phyloP scores from a whole-genome alignment of 2,888 invertebrate genomes.

The Lordiphosa fenestrarum region DNA sequence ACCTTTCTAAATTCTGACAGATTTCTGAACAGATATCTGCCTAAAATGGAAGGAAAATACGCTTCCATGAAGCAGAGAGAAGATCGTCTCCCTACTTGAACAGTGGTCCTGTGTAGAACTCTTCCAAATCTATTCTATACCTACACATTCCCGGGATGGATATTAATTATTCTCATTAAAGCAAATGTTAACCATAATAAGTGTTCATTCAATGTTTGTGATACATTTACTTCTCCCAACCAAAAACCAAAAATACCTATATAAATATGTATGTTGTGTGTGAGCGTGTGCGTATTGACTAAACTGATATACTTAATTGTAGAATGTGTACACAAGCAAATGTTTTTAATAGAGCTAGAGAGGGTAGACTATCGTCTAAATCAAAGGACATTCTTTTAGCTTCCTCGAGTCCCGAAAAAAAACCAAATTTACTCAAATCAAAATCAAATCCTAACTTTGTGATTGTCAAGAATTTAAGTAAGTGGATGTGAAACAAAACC shows the following conservation, averaged over 20 bases:
- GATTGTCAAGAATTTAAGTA: slow-evolving; percentile 70
- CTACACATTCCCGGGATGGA: not conserved
- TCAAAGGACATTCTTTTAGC: slow-evolving; percentile 24
- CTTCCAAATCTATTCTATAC: too few relatives aligned
- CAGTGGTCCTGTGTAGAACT: too few relatives aligned
- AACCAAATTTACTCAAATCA: slow-evolving; percentile 23
- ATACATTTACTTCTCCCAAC: slow-evolving; percentile 34
- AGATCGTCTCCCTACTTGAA: too few relatives aligned
- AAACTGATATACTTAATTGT: slow-evolving; percentile 1
- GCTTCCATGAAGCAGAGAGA: too few relatives aligned
- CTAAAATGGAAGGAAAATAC: too few relatives aligned
- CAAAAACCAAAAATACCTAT: slow-evolving; percentile 6
- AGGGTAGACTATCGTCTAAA: slow-evolving; percentile 17
- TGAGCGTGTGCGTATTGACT: not conserved
- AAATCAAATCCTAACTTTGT: slow-evolving; percentile 70
- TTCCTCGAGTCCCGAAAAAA: slow-evolving; percentile 10
- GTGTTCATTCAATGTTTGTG: slow-evolving; percentile 66
- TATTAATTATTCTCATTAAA: slow-evolving; percentile 3
- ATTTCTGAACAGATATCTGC: too few relatives aligned
- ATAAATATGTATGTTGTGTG: slow-evolving; percentile 22
- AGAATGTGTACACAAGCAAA: not conserved
- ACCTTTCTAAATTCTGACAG: too few relatives aligned
- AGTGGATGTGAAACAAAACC: slow-evolving; percentile 30
- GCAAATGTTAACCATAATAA: slow-evolving; percentile 39
- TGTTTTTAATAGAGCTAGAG: not conserved